phyloP scores from a whole-genome alignment of 2,888 invertebrate genomes.

The Harpalus rufipes region DNA sequence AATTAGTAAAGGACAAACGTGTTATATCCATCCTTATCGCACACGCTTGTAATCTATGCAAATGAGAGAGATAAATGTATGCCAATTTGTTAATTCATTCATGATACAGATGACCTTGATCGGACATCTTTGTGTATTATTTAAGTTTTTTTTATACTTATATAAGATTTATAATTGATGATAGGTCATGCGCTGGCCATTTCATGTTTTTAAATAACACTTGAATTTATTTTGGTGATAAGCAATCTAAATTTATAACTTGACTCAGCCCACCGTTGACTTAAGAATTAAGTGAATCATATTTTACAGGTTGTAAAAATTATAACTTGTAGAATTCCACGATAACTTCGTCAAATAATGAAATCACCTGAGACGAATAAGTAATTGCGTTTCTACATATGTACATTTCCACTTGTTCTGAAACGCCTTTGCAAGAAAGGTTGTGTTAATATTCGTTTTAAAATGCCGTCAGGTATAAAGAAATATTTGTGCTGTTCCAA shows the following conservation, averaged over 20 bases:
- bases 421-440: conserved; percentile 3
- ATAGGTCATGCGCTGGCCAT: too few species aligned
- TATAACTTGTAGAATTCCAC: conserved; percentile 36
- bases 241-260: conserved; percentile 6
- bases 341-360: conserved; percentile 61
- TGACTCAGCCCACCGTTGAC: conserved; percentile 36
- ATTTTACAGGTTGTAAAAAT: conserved; percentile 45
- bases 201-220: not conserved
- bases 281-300: conserved; percentile 50
- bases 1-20: too few species aligned
- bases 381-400: conserved; percentile 29
- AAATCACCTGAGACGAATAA: conserved; percentile 53
- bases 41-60: too few species aligned
- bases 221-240: not conserved
- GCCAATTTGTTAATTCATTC: too few species aligned
- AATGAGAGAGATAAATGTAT: too few species aligned
- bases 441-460: not conserved
- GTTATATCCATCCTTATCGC: too few species aligned
- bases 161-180: too few species aligned
- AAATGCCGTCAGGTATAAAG: conserved; percentile 51
- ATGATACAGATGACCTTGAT: too few species aligned
- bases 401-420: not conserved
- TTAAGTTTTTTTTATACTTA: too few species aligned
- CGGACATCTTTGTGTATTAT: too few species aligned
- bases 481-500: conserved; percentile 52